These are phyloP conservation scores for Pelusios castaneus DNA, from an alignment of 2,113 vertebrate species.

Conservation along the genomic window DNA sequence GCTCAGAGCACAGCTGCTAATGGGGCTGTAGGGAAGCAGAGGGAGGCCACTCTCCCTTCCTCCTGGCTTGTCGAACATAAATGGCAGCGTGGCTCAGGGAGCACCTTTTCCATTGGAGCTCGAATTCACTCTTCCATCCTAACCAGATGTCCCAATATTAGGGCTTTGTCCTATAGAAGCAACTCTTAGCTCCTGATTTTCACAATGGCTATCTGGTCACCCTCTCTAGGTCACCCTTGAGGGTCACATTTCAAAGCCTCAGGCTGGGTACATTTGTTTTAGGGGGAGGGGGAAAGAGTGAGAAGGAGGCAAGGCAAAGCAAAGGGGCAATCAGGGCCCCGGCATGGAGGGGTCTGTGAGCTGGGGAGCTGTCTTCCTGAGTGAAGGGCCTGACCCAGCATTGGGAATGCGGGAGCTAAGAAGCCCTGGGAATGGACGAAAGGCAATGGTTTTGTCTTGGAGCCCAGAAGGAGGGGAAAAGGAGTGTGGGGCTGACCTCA, in stretches of 20 bases:
- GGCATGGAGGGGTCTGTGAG: background rate
- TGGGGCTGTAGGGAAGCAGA: background rate
- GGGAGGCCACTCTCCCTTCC: background rate
- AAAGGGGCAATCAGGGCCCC: background rate
- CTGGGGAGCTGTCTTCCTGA: background rate
- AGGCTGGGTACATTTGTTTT: background rate
- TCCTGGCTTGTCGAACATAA: background rate
- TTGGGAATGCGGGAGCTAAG: background rate
- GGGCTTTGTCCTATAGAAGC: no score
- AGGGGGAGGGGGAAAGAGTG: background rate
- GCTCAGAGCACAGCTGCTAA: background rate
- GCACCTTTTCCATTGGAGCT: background rate
- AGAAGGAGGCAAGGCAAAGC: background rate
- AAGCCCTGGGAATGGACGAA: background rate
- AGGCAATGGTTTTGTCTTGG: no score
- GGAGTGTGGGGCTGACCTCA: background rate
- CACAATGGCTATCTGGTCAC: no score
- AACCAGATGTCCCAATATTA: no score
- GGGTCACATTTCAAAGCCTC: background rate
- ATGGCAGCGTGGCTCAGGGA: background rate
- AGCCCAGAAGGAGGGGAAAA: background rate
- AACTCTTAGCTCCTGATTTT: no score
- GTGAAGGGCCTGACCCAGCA: background rate
- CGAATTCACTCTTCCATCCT: fast-evolving
- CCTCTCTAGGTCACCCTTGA: background rate